These are phyloP conservation scores for Sylvilagus floridanus DNA, from an alignment of 2,797 vertebrate genomes.

Conservation along the genomic window DNA sequence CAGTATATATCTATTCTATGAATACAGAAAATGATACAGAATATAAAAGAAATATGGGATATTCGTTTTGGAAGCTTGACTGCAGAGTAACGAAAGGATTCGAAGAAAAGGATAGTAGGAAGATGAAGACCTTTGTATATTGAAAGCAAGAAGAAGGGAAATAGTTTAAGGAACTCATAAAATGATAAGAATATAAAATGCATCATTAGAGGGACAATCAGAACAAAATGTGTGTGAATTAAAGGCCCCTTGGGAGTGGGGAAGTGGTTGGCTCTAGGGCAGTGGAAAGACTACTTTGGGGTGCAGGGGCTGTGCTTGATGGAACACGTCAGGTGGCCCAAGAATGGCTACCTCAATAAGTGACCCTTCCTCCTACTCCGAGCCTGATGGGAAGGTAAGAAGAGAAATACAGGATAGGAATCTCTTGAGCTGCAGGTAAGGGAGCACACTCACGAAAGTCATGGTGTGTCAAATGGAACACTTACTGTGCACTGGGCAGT, in stretches of 20 bases:
- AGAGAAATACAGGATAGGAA: conserved; percentile 6
- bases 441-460: background rate
- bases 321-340: background rate
- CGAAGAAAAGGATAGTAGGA: conserved; percentile 11
- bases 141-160: conserved; percentile 49
- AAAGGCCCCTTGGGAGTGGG: background rate
- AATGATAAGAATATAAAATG: conserved; percentile 28
- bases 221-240: background rate
- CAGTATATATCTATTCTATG: background rate
- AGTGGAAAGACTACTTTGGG: conserved; percentile 7
- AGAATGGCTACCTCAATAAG: background rate
- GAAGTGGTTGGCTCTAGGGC: background rate
- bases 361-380: background rate
- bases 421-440: conserved; percentile 17
- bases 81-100: background rate
- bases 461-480: background rate
- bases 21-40: no score
- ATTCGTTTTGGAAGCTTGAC: conserved; percentile 41
- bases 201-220: conserved; percentile 1
- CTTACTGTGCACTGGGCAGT: background rate
- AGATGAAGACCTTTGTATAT: conserved; percentile 21
- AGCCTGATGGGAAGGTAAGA: conserved; percentile 57
- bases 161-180: conserved; percentile 35
- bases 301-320: background rate
- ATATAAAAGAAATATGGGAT: background rate